Conservation (phyloP, 2,888 invertebrate genomes). For the Macaria liturata region DNA sequence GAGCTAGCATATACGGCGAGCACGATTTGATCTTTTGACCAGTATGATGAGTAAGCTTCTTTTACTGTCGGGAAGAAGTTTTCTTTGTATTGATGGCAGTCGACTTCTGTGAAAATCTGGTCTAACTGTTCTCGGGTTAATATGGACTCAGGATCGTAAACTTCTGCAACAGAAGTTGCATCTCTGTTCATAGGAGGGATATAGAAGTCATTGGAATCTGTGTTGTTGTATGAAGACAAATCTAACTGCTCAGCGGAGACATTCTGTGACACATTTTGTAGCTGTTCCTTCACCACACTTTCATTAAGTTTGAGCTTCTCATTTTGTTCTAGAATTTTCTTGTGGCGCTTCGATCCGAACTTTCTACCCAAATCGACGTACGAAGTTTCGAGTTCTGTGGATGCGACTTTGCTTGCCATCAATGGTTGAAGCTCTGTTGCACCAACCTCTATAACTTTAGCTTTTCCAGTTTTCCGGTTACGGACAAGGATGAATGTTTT, state of each 20-base stretch:
- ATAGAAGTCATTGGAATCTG: constrained; percentile 69
- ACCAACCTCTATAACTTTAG: constrained; percentile 58
- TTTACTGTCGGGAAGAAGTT: constrained; percentile 42
- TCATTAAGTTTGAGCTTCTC: constrained; percentile 84
- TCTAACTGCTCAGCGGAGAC: constrained; percentile 60
- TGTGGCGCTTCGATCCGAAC: constrained; percentile 86
- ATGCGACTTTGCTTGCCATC: constrained; percentile 42
- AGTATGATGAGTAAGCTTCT: constrained; percentile 3
- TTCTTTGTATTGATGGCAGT: constrained; percentile 45
- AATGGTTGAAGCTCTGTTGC: constrained; percentile 58
- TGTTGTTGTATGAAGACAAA: constrained; percentile 54
- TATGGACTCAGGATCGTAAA: constrained; percentile 73
- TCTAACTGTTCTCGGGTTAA: constrained; percentile 66
- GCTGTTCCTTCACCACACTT: constrained; percentile 81
- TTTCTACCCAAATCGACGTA: constrained; percentile 80
- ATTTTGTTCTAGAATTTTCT: constrained; percentile 82
- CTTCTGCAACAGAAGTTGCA: constrained; percentile 66
- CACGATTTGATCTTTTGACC: constrained; percentile 30
- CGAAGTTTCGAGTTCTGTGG: constrained; percentile 51
- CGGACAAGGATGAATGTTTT: constrained; percentile 59
- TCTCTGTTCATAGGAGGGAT: constrained; percentile 77
- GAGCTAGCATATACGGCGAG: constrained; percentile 60
- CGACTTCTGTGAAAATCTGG: constrained; percentile 57
- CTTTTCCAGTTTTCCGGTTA: constrained; percentile 64
- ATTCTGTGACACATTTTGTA: constrained; percentile 78